Base-by-base conservation (phyloP, 2,888 invertebrate genomes). In the Melangyna quadrimaculata region DNA sequence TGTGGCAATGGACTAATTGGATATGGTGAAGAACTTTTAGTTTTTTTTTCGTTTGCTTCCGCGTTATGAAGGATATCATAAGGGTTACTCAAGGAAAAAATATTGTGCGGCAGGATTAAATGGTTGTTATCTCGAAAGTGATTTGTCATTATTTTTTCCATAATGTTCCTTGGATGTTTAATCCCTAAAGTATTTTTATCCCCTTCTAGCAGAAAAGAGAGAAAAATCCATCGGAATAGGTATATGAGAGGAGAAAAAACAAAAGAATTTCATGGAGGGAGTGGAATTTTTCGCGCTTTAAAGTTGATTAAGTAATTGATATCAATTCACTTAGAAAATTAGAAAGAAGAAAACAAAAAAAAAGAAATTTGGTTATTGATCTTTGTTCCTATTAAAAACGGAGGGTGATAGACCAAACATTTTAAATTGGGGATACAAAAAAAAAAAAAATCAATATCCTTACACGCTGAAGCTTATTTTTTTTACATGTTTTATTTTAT, bases 101-200 rank as follows among this genome's bases (percentile, higher is more conserved):
- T 40, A 53, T 75, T 70, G 45, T 75, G 83, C 83, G 67, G 77
- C 77, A 70, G 86, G 81, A 86, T 86, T 86, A 81, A 81, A 77
- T 81, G 77, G 72, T 81, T 81, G 78, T 81, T 87, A 87, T 87
- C 87, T 87, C 71, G 78, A 82, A 67, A 82, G 87, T 87, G 82
- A 87, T 87, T 87, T 87, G 87, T 87, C 87, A 87, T 87, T 87
- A 86, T 86, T 86, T 86, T 86, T 80, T 86, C 81, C 86, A 81
- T 86, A 86, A 86, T 70, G 86, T 86, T 86, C 77, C 14, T 27
- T 27, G 75, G 75, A 75, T 84, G 79, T 84, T 51, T 84, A 75
- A 75, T 77, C 80, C 75, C 53, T 40, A 40, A 73, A 81, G 45
- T 37, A 51, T 27, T 63, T 67, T 67, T 67, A 35, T 55, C 45